These are phyloP conservation scores for Entomobrya multifasciata DNA, from an alignment of 2,888 invertebrate species.

Conservation along the genomic window DNA sequence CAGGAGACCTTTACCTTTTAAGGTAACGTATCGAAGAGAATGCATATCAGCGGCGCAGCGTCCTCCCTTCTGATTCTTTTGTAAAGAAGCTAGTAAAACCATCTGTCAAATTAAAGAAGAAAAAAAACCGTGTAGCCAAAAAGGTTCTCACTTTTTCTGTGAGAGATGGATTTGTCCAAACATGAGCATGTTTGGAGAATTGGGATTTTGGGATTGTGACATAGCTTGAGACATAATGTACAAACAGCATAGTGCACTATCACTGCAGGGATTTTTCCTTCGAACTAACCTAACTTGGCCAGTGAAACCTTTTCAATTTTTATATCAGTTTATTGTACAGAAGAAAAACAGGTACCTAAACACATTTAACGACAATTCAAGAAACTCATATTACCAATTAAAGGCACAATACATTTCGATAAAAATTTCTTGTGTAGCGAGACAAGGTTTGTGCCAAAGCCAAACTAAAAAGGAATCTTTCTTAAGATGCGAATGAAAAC, in stretches of 20 bases:
- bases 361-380: not conserved
- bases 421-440: not conserved
- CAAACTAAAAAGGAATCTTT: not conserved
- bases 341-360: not conserved
- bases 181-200: constrained; percentile 7
- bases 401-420: not conserved
- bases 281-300: constrained; percentile 23
- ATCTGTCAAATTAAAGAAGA: not conserved
- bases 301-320: not conserved
- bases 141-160: constrained; percentile 9
- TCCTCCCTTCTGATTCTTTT: constrained; percentile 19
- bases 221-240: not conserved
- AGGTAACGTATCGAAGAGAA: not conserved
- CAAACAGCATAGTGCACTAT: not conserved
- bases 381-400: constrained; percentile 4
- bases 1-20: constrained; percentile 19
- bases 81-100: not conserved
- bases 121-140: not conserved
- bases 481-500: too few relatives aligned
- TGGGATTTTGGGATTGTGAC: not conserved
- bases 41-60: not conserved
- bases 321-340: not conserved
- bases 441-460: not conserved
- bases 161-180: constrained; percentile 6
- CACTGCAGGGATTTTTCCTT: constrained; percentile 34